Evolutionary conservation across 2,888 invertebrate genomes (phyloP), one percentile per base, ranked within the genome.

Genomic region (Tillus elongatus): DNA sequence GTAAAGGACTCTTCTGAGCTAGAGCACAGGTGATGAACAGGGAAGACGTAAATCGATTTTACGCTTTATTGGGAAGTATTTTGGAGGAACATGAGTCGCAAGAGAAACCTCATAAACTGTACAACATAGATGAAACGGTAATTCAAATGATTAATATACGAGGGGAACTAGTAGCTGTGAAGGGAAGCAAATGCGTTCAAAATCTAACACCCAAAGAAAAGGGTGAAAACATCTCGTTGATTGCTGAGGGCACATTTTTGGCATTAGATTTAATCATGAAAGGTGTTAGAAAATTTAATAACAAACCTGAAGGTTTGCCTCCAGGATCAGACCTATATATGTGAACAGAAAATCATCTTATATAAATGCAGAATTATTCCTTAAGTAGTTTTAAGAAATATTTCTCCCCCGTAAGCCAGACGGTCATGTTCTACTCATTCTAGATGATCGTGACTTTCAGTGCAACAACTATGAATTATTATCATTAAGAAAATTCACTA

Each of bases 141-240:
- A 19, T 19, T 19, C 24, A 19, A n/a, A 8, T 19, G 24, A 19
- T 19, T n/a, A 19, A 19, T 6, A 19, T 19, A 19, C 24, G 6
- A 19, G 24, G 24, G n/a, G n/a, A 19, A 19, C 6, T 19, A 19
- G 24, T 19, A 19, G 24, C 24, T 19, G 6, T 19, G n/a, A 19
- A 19, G n/a, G 24, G 24, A 19, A 19, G 24, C n/a, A 19, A 19
- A 19, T 19, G 24, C 24, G 24, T 19, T 19, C 24, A 19, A 19
- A 19, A 19, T 19, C n/a, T 19, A 19, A 19, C 24, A 8, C 24
- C 24, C 6, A 19, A 19, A 19, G 24, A 19, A 19, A 19, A 19
- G 24, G 24, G 24, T 19, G 24, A 19, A 19, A 19, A n/a, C 24
- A 19, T 19, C n/a, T 19, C 24, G n/a, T 19, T 19, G n/a, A 19